Percentiles rank a stretch among this genome's conserved stretches.
Evolutionary conservation across 2,113 vertebrate genomes (phyloP).

Genomic region (Crotalus tigris): DNA sequence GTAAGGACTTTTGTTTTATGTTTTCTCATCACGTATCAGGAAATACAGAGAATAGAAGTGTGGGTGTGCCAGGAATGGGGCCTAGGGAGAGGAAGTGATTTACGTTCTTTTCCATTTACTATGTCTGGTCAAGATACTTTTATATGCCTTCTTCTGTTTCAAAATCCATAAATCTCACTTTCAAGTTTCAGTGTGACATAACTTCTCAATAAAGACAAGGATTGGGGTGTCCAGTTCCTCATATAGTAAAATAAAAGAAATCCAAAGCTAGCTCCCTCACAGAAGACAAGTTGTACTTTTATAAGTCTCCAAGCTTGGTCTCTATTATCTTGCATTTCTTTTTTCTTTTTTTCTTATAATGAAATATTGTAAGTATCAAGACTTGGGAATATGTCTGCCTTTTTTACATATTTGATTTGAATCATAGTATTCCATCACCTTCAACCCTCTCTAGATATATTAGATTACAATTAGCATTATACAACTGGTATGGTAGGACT

Average conservation of each 20-base stretch:
- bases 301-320: background rate
- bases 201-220: background rate
- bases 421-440: background rate
- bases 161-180: background rate
- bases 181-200: background rate
- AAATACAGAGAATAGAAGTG: fast-evolving
- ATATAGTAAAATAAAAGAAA: background rate
- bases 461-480: background rate
- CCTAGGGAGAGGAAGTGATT: background rate
- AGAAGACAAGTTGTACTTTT: background rate
- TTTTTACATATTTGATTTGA: background rate
- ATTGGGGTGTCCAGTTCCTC: background rate
- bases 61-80: fast-evolving
- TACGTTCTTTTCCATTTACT: background rate
- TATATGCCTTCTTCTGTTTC: background rate
- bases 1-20: background rate
- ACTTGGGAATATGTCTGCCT: background rate
- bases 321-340: background rate
- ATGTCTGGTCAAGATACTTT: background rate
- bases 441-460: background rate
- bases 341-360: background rate
- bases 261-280: background rate
- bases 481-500: background rate
- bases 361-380: too few species aligned
- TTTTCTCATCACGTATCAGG: fast-evolving